These are phyloP conservation scores for Pegoplata infirma DNA, from an alignment of 2,888 invertebrate genomes.

Conservation along the genomic window DNA sequence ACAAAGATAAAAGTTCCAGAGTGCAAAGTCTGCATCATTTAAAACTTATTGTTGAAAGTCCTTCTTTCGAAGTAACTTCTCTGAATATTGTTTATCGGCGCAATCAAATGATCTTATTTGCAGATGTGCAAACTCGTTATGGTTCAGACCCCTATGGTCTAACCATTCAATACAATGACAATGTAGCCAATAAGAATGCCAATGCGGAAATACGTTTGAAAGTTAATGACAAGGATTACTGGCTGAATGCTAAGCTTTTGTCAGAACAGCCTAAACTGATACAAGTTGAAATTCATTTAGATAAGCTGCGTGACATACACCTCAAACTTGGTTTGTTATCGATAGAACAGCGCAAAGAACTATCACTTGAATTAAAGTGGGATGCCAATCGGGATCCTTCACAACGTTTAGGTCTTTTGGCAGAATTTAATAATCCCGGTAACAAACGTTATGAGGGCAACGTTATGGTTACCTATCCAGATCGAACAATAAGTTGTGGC, in stretches of 20 bases:
- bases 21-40: conserved; percentile 84
- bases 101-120: conserved; percentile 83
- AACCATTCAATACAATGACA: conserved; percentile 81
- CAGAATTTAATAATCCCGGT: conserved; percentile 82
- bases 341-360: conserved; percentile 81
- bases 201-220: conserved; percentile 82
- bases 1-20: conserved; percentile 85
- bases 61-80: conserved; percentile 85
- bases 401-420: conserved; percentile 79
- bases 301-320: conserved; percentile 88
- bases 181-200: conserved; percentile 82
- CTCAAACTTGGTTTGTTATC: conserved; percentile 83
- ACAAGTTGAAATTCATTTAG: conserved; percentile 86
- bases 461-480: conserved; percentile 86
- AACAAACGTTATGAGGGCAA: conserved; percentile 83
- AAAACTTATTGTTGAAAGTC: conserved; percentile 85
- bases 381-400: conserved; percentile 91
- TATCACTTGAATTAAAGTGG: conserved; percentile 88
- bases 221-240: conserved; percentile 84
- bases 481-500: conserved; percentile 84
- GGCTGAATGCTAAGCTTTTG: conserved; percentile 82
- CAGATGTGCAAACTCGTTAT: conserved; percentile 82
- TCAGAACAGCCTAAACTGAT: conserved; percentile 83
- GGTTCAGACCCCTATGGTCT: conserved; percentile 84
- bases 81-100: conserved; percentile 83